Conservation (phyloP, 1,140 invertebrate genomes). For the Apis laboriosa region DNA sequence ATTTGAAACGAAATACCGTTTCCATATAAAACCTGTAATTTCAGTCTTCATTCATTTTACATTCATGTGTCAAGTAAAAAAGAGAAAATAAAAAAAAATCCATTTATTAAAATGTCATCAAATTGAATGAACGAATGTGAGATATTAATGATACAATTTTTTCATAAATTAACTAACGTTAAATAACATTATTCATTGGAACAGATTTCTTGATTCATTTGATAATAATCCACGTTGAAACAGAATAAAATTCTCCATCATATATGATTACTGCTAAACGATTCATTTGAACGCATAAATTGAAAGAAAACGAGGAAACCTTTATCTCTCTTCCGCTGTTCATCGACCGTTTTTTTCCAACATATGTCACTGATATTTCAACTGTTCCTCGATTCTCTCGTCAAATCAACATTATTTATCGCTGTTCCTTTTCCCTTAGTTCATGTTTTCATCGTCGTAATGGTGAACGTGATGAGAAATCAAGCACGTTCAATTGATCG, state of each 20-base stretch:
- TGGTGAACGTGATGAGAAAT: neutral
- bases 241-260: neutral
- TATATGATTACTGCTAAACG: neutral
- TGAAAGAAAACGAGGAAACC: neutral
- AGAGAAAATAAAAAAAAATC: neutral
- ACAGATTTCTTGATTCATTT: neutral
- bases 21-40: neutral
- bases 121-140: neutral
- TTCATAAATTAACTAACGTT: neutral
- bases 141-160: neutral
- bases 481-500: neutral
- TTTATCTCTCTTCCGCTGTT: neutral
- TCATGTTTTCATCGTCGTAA: neutral
- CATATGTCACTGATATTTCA: conserved; percentile 9
- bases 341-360: neutral
- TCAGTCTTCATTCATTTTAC: neutral
- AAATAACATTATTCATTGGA: too few species aligned
- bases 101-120: neutral
- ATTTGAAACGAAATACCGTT: neutral
- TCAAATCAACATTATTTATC: conserved; percentile 1
- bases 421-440: neutral
- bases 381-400: neutral
- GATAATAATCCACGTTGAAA: conserved; percentile 4
- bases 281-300: conserved; percentile 11
- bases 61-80: neutral